Base-by-base conservation (phyloP, 2,888 invertebrate genomes). In the Sinohyriopsis cumingii region DNA sequence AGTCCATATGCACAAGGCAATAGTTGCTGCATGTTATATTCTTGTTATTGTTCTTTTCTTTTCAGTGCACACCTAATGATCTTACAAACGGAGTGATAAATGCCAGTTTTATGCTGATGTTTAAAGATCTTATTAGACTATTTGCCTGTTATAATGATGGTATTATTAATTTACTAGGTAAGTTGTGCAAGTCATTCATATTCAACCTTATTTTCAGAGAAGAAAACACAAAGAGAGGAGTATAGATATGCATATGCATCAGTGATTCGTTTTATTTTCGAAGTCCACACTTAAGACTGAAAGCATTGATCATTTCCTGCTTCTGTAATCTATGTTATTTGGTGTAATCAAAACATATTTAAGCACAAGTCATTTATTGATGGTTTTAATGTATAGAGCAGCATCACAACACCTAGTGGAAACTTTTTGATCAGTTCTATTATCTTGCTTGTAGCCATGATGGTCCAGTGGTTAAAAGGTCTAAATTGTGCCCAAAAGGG, bases 61-160 rank as follows among this genome's bases (percentile, higher is more conserved):
- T 85, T 65, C 85, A 90, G 90, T 97, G 97, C 90, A 95, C 96
- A 55, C 94, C 97, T 83, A 96, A 97, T 90, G 99, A 99, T 90
- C 93, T 99, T 90, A 96, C 96, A 86, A 99, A 99, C 91, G 97
- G 98, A 75, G 98, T 99, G 86, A 98, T 99, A 91, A 99, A 98
- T 90, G 97, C 98, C 93, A 96, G 97, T 89, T 99, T 99, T 91
- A 98, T 99, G 95, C 93, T 99, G 82, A 93, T 99, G 76, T 99
- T 99, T 92, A 94, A 99, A 91, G 99, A 99, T 93, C 94, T 99
- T 89, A 99, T 99, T 89, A 94, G 99, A 79, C 93, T 99, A 83
- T 99, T 99, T 92, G 99, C 99, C 75, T 98, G 99, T 91, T 99
- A 99, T 92, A 99, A 99, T 91, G 99, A 99, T 91, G 99, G 98